These are phyloP conservation scores for Eutrigla gurnardus DNA, from an alignment of 2,797 vertebrate genomes.

Conservation along the genomic window DNA sequence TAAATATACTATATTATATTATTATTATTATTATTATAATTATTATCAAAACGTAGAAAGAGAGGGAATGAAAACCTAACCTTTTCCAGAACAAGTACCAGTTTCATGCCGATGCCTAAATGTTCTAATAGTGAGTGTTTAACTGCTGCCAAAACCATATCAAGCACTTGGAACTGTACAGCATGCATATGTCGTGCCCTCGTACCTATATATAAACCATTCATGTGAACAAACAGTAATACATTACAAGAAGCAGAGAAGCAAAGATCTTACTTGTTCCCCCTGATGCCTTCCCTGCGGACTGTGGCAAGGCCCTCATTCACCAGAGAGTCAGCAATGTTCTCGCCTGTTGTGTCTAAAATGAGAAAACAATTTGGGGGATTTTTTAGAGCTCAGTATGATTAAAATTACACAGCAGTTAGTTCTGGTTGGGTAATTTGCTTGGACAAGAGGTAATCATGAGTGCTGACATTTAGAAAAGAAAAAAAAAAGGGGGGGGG, in stretches of 20 bases:
- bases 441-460: neutral
- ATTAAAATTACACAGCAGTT: neutral
- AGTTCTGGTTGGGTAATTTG: neutral
- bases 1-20: neutral
- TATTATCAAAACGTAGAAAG: neutral
- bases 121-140: neutral
- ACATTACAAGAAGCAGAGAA: neutral
- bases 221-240: neutral
- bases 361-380: neutral
- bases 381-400: neutral
- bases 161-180: neutral
- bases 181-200: neutral
- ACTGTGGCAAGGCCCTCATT: constrained; percentile 92
- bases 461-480: neutral
- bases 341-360: constrained; percentile 93
- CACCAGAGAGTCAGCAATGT: constrained; percentile 94
- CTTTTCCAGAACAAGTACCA: neutral
- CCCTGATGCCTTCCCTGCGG: constrained; percentile 94
- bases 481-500: too few species aligned
- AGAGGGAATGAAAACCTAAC: neutral
- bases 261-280: constrained; percentile 83
- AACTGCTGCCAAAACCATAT: neutral
- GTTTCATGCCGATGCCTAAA: neutral
- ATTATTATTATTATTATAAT: neutral
- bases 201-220: neutral